These are phyloP conservation scores for Lysandra coridon DNA, from an alignment of 2,888 invertebrate species.

Conservation along the genomic window DNA sequence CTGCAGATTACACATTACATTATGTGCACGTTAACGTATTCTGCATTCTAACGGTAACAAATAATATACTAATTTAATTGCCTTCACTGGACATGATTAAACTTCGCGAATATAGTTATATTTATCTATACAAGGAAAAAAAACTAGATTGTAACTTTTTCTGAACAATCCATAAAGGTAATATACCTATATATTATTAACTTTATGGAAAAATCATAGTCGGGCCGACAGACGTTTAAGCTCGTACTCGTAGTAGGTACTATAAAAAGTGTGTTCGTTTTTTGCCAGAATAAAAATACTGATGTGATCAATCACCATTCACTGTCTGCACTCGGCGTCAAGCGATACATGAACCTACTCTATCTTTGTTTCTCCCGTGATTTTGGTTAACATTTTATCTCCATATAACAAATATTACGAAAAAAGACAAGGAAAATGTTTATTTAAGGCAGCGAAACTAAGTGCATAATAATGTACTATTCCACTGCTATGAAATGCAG, in stretches of 20 bases:
- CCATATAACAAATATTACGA: background rate
- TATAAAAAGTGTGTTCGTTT: background rate
- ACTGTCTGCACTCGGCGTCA: background rate
- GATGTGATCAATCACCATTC: background rate
- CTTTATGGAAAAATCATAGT: no score
- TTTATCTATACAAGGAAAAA: background rate
- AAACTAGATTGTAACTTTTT: no score
- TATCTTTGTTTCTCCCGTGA: slow-evolving; percentile 4
- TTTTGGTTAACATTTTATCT: background rate
- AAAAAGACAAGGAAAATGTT: background rate
- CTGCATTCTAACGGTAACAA: no score
- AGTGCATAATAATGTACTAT: background rate
- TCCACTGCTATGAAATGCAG: background rate
- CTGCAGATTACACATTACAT: no score
- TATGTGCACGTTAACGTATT: no score
- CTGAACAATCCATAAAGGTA: no score
- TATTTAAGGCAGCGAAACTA: background rate
- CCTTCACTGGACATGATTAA: no score
- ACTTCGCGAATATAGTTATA: background rate
- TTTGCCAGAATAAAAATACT: background rate
- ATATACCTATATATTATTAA: no score
- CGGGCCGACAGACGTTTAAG: background rate
- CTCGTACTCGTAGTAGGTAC: background rate
- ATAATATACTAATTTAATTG: no score
- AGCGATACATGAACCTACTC: slow-evolving; percentile 6